Evolutionary conservation across 2,888 invertebrate genomes (phyloP), one percentile per base, ranked within the genome.

Genomic region (Notocelia uddmanniana): DNA sequence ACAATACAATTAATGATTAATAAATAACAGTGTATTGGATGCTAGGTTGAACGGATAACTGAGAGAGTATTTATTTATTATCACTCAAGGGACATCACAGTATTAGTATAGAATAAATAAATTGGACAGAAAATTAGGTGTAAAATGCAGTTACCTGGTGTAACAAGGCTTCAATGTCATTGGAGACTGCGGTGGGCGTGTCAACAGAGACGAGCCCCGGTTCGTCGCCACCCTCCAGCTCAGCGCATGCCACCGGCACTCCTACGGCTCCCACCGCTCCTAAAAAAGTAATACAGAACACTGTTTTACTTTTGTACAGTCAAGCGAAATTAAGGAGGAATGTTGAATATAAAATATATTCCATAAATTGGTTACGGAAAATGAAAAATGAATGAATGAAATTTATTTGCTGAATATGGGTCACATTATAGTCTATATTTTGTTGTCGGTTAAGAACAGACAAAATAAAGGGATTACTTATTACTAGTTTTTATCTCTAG

Each of bases 221-320:
- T 81, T 97, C 97, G 78, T 97, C 96, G 0, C 96, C 97, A 0
- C 96, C 97, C 85, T 97, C 97, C n/a, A 97, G 95, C 86, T 97
- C 97, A 0, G 97, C 97, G 0, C 96, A 96, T 6, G 96, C 96
- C 57, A 94, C 94, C 0, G 93, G 92, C 0, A 83, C 88, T 11
- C 87, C 88, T 34, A 90, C 83, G 15, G 80, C 82, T 1, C 83
- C 83, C 15, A 82, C 77, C n/a, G 91, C 92, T n/a, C 92, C 93
- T 73, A 83, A 48, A 41, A 15, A 3, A 60, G 13, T 15, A 52
- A 13, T 21, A 52, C 45, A 41, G 21, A 13, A 58, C 50, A 13
- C n/a, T 45, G 41, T 6, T 41, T 41, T 41, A 15, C 0, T 3
- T 15, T 15, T 41, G 31, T 5, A 31, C 0, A 31, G 8, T 9